Percentiles rank a stretch among this genome's conserved stretches.
Conservation (phyloP, 35 echinoderm and acorn worm species). For the Antedon bifida region DNA sequence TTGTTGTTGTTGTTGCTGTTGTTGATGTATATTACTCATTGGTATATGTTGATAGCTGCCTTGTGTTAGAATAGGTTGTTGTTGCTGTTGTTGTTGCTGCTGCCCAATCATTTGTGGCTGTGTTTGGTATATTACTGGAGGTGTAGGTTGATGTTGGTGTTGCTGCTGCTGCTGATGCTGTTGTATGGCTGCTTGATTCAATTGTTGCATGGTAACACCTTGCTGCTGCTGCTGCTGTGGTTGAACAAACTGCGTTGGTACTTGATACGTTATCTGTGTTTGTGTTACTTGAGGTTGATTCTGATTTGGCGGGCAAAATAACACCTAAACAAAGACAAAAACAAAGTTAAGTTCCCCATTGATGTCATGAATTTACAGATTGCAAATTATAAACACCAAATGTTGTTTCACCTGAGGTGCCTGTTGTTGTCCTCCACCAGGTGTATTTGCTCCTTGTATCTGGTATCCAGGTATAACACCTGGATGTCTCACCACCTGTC, state of each 20-base stretch:
- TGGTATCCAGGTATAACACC: background rate
- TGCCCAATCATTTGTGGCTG: background rate
- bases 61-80: background rate
- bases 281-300: background rate
- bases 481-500: background rate
- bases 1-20: background rate
- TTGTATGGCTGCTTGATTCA: background rate
- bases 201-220: background rate
- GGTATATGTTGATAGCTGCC: background rate
- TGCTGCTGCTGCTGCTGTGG: background rate
- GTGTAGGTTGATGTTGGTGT: background rate
- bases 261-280: background rate
- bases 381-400: too few species aligned
- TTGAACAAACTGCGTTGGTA: background rate
- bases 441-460: background rate
- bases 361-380: too few species aligned
- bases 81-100: background rate
- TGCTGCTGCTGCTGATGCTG: background rate
- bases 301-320: background rate
- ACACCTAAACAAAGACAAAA: background rate
- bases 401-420: background rate
- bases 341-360: background rate
- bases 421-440: background rate
- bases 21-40: background rate
- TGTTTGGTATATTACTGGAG: background rate